Evolutionary conservation across 2,888 invertebrate genomes (phyloP), one percentile per base, ranked within the genome.

Genomic region (Dicranocentrus wangi): DNA sequence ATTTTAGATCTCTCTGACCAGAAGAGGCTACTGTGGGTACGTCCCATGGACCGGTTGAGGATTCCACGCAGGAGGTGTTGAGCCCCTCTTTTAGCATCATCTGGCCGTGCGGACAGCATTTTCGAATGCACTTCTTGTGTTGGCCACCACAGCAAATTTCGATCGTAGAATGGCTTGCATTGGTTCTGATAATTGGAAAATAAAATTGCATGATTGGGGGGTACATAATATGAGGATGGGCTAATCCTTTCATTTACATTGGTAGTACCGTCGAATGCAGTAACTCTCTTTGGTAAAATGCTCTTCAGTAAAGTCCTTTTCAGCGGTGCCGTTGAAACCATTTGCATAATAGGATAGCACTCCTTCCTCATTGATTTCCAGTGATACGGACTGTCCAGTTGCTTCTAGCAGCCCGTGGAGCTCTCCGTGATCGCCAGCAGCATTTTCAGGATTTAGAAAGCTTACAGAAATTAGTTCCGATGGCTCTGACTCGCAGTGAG

Each of bases 61-160:
- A 55, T n/a, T 55, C 55, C 13, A 66, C 65, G 32, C 81, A 81
- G 1, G 68, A 47, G 23, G 60, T 47, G 8, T 3, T 17, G 8
- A 43, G 17, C n/a, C 77, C 23, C 8, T 61, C 19, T 21, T 73
- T 60, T 1, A 75, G 42, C 27, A 83, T 79, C n/a, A 39, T 32
- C 17, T 72, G 42, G 1, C 72, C 77, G 8, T 32, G 32, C 0
- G 82, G 78, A 21, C 84, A 84, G 42, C 84, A 84, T 71, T 84
- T 84, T 25, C 81, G 69, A 17, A 82, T 53, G 43, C 83, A 83
- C 1, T 72, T 73, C 15, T 71, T 58, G 1, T 76, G n/a, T 17
- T 19, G 27, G 3, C 2, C 23, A 3, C 79, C 60, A 25, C 82
- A 82, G 17, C 83, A 84, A 15, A 80, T 70, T 43, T 82, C 63